Percentiles rank a stretch among this genome's conserved stretches.
These are phyloP conservation scores for Drosophila subquinaria DNA, from an alignment of 2,888 invertebrate genomes.

Conservation along the genomic window DNA sequence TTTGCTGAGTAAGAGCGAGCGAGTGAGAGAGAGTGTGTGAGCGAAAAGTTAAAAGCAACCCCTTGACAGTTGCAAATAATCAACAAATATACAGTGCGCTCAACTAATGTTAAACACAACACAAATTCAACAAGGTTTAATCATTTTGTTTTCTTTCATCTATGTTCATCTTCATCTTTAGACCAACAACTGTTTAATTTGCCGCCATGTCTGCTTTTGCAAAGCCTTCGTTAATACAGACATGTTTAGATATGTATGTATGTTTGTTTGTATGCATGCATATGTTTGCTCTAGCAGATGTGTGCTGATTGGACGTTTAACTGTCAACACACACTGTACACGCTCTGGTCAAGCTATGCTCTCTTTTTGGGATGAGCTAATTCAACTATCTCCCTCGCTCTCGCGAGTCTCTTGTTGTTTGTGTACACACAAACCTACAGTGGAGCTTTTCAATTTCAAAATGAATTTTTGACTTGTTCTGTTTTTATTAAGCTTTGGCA, in stretches of 20 bases:
- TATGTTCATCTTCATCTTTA: neutral
- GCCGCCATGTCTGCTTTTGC: slow-evolving; percentile 14
- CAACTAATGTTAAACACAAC: slow-evolving; percentile 26
- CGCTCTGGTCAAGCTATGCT: slow-evolving; percentile 47
- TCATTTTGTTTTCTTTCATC: slow-evolving; percentile 15
- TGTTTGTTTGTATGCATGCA: neutral
- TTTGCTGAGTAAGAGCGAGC: slow-evolving; percentile 3
- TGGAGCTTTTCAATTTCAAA: slow-evolving; percentile 31
- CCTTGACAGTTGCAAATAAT: slow-evolving; percentile 31
- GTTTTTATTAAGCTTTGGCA: slow-evolving; percentile 24
- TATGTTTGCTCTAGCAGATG: slow-evolving; percentile 12
- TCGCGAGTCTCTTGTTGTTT: slow-evolving; percentile 16
- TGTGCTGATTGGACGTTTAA: slow-evolving; percentile 25
- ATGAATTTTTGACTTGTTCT: slow-evolving; percentile 17
- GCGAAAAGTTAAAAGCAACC: slow-evolving; percentile 32
- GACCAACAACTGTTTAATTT: slow-evolving; percentile 17
- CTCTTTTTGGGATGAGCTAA: slow-evolving; percentile 55
- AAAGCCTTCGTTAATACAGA: slow-evolving; percentile 5
- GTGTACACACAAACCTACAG: slow-evolving; percentile 27
- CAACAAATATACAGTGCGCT: slow-evolving; percentile 61
- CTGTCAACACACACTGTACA: slow-evolving; percentile 43
- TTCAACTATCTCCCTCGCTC: slow-evolving; percentile 25
- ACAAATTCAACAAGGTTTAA: neutral
- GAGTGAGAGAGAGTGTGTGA: slow-evolving; percentile 23
- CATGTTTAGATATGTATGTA: slow-evolving; percentile 1